A percentile compares a stretch with the other conserved stretches of the same genome.
These are phyloP conservation scores for Drosophila suzukii DNA, from an alignment of 1,140 invertebrate genomes.

Conservation along the genomic window DNA sequence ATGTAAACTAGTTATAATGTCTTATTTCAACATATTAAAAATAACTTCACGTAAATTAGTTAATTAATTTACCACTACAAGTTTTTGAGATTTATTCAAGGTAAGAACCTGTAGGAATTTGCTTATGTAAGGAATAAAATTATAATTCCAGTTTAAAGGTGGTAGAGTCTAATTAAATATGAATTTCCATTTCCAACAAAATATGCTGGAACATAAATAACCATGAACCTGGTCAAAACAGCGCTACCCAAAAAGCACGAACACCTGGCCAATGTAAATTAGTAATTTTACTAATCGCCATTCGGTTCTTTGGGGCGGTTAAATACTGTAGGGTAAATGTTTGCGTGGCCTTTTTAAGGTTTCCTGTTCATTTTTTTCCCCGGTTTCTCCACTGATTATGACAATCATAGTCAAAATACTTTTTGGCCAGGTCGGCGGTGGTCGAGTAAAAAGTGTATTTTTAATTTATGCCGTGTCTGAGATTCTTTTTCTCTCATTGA, in stretches of 20 bases:
- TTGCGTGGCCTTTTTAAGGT: slow-evolving; percentile 18
- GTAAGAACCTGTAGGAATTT: neutral
- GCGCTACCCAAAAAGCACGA: slow-evolving; percentile 2
- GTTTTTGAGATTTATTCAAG: neutral
- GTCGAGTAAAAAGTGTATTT: slow-evolving; percentile 39
- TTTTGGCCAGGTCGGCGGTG: slow-evolving; percentile 13
- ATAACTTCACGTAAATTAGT: neutral
- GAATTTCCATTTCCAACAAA: neutral
- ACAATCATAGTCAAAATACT: slow-evolving; percentile 50
- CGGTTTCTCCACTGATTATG: slow-evolving; percentile 33
- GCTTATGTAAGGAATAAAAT: slow-evolving; percentile 2
- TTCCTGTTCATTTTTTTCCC: slow-evolving; percentile 7
- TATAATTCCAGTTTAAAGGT: slow-evolving; percentile 3
- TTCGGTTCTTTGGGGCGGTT: slow-evolving; percentile 6
- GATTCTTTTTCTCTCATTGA: neutral
- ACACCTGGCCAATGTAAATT: slow-evolving; percentile 49
- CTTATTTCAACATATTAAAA: no score
- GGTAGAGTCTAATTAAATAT: neutral
- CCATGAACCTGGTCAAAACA: neutral
- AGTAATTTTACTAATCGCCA: slow-evolving; percentile 49
- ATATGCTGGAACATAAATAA: slow-evolving; percentile 15
- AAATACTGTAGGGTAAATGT: slow-evolving; percentile 19
- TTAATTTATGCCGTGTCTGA: slow-evolving; percentile 47
- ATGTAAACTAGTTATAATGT: neutral
- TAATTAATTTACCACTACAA: neutral